Evolutionary conservation across 2,888 invertebrate genomes (phyloP).

Genomic region (Mechanitis messenoides): DNA sequence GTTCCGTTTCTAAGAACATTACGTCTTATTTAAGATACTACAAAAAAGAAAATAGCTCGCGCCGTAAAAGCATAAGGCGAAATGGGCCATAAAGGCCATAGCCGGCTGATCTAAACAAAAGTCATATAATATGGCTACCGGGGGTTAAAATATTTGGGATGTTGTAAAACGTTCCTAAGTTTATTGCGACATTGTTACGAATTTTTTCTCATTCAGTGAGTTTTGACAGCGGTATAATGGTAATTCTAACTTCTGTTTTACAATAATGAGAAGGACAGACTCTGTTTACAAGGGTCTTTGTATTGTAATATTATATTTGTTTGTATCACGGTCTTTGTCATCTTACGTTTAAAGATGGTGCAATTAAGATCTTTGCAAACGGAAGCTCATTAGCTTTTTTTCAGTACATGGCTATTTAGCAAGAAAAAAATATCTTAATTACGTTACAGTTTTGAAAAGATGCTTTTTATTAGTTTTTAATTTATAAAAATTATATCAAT

Average conservation of each 20-base stretch:
- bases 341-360: constrained; percentile 27
- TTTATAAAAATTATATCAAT: too few relatives aligned
- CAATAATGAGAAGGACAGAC: constrained; percentile 44
- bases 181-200: constrained; percentile 68
- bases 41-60: constrained; percentile 65
- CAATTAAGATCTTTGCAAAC: constrained; percentile 41
- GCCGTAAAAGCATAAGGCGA: constrained; percentile 62
- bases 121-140: constrained; percentile 53
- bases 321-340: constrained; percentile 32
- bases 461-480: too few relatives aligned
- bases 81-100: constrained; percentile 62
- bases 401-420: constrained; percentile 15
- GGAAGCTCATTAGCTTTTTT: constrained; percentile 26
- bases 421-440: constrained; percentile 2
- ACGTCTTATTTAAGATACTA: constrained; percentile 73
- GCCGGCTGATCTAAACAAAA: constrained; percentile 57
- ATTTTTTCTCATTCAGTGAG: constrained; percentile 57
- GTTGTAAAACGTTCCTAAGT: constrained; percentile 60
- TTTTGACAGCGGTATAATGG: constrained; percentile 65
- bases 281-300: constrained; percentile 28
- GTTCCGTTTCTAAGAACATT: constrained; percentile 73
- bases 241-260: constrained; percentile 62
- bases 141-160: constrained; percentile 62
- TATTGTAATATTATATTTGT: constrained; percentile 35
- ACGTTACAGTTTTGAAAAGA: too few relatives aligned